phyloP scores from a whole-genome alignment of 2,888 invertebrate genomes.

The Trichopoda pennipes region DNA sequence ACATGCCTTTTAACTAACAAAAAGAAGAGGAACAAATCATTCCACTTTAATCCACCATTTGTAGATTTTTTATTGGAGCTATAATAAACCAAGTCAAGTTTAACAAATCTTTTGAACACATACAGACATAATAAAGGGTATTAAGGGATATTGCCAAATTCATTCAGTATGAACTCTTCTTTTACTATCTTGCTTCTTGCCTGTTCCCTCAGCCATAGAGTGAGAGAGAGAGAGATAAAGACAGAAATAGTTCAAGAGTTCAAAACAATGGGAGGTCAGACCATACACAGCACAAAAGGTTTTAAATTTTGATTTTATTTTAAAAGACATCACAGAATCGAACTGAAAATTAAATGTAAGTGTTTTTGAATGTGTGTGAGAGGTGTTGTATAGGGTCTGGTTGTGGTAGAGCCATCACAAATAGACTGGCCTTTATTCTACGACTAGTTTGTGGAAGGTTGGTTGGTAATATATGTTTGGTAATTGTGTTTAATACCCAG shows the following conservation, averaged over 20 bases:
- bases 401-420: slow-evolving; percentile 4
- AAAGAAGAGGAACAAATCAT: slow-evolving; percentile 7
- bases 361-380: slow-evolving; percentile 39
- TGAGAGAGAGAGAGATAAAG: slow-evolving; percentile 50
- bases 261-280: slow-evolving; percentile 71
- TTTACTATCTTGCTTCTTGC: slow-evolving; percentile 16
- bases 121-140: slow-evolving; percentile 14
- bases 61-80: slow-evolving; percentile 41
- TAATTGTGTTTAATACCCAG: slow-evolving; percentile 43
- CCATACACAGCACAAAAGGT: slow-evolving; percentile 72
- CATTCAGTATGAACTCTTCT: slow-evolving; percentile 46
- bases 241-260: slow-evolving; percentile 70
- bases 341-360: slow-evolving; percentile 67
- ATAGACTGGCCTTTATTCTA: slow-evolving; percentile 25
- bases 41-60: slow-evolving; percentile 58
- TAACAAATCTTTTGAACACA: slow-evolving; percentile 54
- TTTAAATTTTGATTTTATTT: slow-evolving; percentile 24
- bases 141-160: slow-evolving; percentile 32
- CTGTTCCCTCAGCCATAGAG: slow-evolving; percentile 19
- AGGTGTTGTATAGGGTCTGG: slow-evolving; percentile 3
- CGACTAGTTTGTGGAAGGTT: slow-evolving; percentile 3
- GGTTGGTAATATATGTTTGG: slow-evolving; percentile 8
- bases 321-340: slow-evolving; percentile 61
- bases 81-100: slow-evolving; percentile 42
- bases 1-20: slow-evolving; percentile 45